phyloP scores from a whole-genome alignment of 2,113 vertebrate genomes.

The Erythrocercus mccallii region DNA sequence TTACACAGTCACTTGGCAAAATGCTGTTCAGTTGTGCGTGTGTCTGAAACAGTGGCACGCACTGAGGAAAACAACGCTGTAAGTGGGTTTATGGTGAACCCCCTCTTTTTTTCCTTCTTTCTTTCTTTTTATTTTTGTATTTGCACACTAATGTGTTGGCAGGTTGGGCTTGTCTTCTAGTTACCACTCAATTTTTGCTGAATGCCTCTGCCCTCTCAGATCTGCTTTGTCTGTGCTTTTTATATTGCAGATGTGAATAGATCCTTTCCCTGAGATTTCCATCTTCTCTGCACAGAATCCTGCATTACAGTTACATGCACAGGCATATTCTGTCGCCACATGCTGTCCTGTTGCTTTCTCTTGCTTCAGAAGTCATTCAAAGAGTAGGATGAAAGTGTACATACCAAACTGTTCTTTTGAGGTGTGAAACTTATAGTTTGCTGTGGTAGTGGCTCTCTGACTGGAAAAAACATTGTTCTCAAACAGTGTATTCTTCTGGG shows the following conservation, averaged over 20 bases:
- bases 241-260: not conserved
- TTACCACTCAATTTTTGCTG: not conserved
- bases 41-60: not conserved
- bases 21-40: not conserved
- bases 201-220: not conserved
- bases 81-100: not conserved
- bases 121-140: not conserved
- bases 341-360: not conserved
- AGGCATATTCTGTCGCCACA: fast-evolving
- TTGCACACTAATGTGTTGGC: not conserved
- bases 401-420: not conserved
- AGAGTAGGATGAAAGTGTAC: not conserved
- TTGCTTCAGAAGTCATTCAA: not conserved
- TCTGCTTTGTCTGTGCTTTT: not conserved
- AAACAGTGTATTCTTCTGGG: not conserved
- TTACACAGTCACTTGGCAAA: not conserved
- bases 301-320: fast-evolving
- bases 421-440: not conserved
- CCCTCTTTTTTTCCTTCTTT: fast-evolving
- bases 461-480: not conserved
- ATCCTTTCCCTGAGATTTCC: not conserved
- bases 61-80: not conserved
- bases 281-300: not conserved
- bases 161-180: not conserved
- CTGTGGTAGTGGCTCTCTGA: not conserved